A percentile compares a stretch with the other conserved stretches of the same genome.
Conservation (phyloP, 2,797 vertebrate genomes). For the Furcifer pardalis region DNA sequence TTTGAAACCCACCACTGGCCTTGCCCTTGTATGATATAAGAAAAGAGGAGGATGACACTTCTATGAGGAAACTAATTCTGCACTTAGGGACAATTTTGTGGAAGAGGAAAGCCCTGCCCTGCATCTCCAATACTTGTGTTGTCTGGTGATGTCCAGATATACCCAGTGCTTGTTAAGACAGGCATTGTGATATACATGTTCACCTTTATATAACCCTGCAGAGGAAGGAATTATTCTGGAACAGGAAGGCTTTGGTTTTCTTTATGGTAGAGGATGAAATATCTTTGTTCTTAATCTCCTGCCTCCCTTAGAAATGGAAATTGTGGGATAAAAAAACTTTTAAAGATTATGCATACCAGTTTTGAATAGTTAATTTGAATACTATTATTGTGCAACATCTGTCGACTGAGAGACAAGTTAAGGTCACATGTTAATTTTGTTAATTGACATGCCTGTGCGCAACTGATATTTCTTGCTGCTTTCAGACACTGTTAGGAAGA, state of each 20-base stretch:
- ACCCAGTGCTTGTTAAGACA: too few relatives aligned
- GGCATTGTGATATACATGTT: too few relatives aligned
- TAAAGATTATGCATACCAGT: too few relatives aligned
- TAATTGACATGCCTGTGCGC: background rate
- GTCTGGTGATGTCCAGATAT: background rate
- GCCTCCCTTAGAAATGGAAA: background rate
- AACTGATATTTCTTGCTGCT: constrained; percentile 23
- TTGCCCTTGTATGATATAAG: too few relatives aligned
- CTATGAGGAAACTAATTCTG: background rate
- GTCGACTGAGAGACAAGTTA: background rate
- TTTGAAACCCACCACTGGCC: too few relatives aligned
- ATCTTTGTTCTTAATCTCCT: background rate
- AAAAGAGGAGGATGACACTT: too few relatives aligned
- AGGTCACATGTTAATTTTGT: background rate
- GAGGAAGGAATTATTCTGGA: background rate
- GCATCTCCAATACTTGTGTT: background rate
- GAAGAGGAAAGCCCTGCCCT: background rate
- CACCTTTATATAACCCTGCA: too few relatives aligned
- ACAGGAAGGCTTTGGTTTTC: background rate
- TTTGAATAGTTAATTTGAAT: too few relatives aligned
- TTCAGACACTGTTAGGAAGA: constrained; percentile 84
- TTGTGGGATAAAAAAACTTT: background rate
- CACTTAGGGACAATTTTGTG: background rate
- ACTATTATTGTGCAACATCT: background rate
- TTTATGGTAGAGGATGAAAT: background rate